These are phyloP conservation scores for Drosophila bocki DNA, from an alignment of 1,140 invertebrate species.

Conservation along the genomic window DNA sequence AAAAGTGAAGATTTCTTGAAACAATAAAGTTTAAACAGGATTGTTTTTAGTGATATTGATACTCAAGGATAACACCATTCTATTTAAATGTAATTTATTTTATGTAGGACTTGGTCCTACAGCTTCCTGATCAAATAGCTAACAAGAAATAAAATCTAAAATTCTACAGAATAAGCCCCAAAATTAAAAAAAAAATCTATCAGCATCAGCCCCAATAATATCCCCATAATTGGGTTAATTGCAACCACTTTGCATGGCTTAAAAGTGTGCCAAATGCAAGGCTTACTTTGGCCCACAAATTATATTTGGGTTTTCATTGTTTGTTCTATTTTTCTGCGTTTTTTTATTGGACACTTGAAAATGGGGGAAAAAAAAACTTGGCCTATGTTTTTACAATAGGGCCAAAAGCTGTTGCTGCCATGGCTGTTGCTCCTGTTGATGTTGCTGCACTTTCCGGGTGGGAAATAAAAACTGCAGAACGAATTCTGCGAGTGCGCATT, in stretches of 20 bases:
- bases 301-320: constrained; percentile 33
- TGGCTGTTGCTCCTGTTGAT: constrained; percentile 25
- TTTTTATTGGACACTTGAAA: constrained; percentile 38
- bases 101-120: too few relatives aligned
- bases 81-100: background rate
- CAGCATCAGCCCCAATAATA: background rate
- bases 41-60: background rate
- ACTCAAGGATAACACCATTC: too few relatives aligned
- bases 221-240: constrained; percentile 33
- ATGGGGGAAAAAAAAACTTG: constrained; percentile 11
- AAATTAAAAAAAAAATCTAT: too few relatives aligned
- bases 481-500: constrained; percentile 47
- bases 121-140: background rate
- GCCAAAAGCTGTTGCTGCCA: constrained; percentile 41
- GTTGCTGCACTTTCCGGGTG: constrained; percentile 33
- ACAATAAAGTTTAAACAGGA: too few relatives aligned
- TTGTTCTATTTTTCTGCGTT: constrained; percentile 17
- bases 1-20: background rate
- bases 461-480: constrained; percentile 40
- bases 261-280: constrained; percentile 38
- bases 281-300: constrained; percentile 43
- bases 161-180: background rate
- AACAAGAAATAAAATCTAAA: constrained; percentile 30
- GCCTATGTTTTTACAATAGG: constrained; percentile 23
- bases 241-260: constrained; percentile 11